Percentiles rank a stretch among this genome's conserved stretches.
These are phyloP conservation scores for Ophion obscuratus DNA, from an alignment of 2,888 invertebrate genomes.

Conservation along the genomic window DNA sequence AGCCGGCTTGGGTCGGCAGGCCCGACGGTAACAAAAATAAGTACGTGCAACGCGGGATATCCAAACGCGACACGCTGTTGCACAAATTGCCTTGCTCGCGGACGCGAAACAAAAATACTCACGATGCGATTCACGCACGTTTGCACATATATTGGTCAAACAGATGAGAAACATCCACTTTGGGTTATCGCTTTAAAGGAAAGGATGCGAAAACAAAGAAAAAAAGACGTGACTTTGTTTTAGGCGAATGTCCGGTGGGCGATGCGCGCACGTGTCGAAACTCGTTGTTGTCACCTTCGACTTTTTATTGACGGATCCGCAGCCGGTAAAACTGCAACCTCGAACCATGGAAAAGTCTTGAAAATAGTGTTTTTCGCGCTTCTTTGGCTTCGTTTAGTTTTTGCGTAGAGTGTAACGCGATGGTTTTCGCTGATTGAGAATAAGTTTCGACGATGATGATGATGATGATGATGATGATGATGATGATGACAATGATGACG, in stretches of 20 bases:
- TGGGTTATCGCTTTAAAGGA: background rate
- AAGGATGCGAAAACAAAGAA: background rate
- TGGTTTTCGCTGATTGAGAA: no score
- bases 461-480: no score
- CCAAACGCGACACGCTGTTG: background rate
- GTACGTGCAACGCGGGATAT: background rate
- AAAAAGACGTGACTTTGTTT: background rate
- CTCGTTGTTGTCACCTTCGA: conserved; percentile 2
- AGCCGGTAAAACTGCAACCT: conserved; percentile 9
- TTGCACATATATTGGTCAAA: background rate
- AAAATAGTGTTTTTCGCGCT: no score
- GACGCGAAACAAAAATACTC: background rate
- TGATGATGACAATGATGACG: no score
- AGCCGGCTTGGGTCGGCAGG: background rate
- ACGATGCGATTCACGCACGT: background rate
- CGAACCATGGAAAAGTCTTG: background rate
- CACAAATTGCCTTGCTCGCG: background rate
- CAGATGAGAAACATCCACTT: background rate
- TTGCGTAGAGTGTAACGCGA: no score
- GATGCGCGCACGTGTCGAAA: conserved; percentile 48
- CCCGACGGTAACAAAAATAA: conserved; percentile 28
- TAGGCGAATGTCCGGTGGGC: conserved; percentile 35
- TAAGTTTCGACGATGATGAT: no score
- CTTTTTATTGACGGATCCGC: background rate
- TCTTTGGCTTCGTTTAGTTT: no score